Evolutionary conservation across 2,888 invertebrate species (phyloP), one percentile per base, ranked within the genome.

Genomic region (Cantharis rustica): DNA sequence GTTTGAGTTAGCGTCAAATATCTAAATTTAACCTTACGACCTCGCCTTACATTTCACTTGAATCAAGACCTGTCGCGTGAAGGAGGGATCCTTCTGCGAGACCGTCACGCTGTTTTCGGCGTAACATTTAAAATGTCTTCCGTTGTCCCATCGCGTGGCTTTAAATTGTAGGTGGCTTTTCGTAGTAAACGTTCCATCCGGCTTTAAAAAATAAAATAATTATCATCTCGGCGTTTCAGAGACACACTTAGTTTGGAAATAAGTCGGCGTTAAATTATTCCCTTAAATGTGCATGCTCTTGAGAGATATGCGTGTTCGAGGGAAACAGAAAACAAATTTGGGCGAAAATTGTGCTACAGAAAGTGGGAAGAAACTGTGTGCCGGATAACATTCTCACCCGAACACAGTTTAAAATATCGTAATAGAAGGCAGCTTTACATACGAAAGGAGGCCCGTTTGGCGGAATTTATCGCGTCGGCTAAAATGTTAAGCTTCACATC

Each of bases 111-210:
- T 91, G 88, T 97, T 97, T 81, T 93, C 92, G 0, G 95, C 95
- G 84, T 93, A 93, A 85, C 97, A 97, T 82, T 93, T 92, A 86
- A 96, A 93, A 83, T 92, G 92, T 80, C 91, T 91, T 16, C 93
- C 94, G 86, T 96, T 95, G 86, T 96, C 96, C 87, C 91, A 95
- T 68, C 95, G 92, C 4, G 93, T 93, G 26, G 95, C 96, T 79
- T 92, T 92, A 88, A 97, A 96, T 20, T 92, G 91, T 79, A 96
- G 89, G 83, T 93, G 92, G 71, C 96, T 96, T 82, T 91, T 91
- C 9, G 96, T 96, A 81, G 93, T 93, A 87, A 91, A 95, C 2
- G 96, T 96, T 71, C 95, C 94, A 87, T 96, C 96, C 71, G 90
- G 90, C 93, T 93, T 90, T 61, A 86, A 66, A 66, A 66, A 66